These are phyloP conservation scores for Orchestia grillus DNA, from an alignment of 1,140 invertebrate genomes.

Conservation along the genomic window DNA sequence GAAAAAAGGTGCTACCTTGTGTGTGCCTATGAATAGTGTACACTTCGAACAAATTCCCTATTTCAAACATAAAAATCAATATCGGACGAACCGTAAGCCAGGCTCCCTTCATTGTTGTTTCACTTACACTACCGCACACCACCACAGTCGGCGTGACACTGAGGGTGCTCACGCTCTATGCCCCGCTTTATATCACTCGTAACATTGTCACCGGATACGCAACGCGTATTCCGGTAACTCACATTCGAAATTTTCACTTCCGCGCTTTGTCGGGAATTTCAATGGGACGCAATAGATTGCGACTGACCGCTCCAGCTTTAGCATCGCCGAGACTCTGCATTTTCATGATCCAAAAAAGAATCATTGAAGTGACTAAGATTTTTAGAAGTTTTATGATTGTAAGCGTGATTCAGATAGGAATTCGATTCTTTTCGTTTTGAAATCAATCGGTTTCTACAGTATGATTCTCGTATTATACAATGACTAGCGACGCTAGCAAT, in stretches of 20 bases:
- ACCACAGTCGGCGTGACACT: neutral
- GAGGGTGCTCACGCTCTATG: neutral
- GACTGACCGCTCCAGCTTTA: neutral
- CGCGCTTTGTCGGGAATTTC: neutral
- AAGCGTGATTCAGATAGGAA: no score
- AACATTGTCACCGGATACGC: neutral
- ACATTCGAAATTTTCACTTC: neutral
- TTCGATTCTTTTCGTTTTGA: no score
- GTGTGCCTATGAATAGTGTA: neutral
- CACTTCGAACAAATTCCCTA: no score
- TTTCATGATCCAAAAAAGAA: no score
- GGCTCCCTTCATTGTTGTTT: neutral
- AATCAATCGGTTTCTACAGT: no score
- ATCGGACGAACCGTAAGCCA: slow-evolving; percentile 8
- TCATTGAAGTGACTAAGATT: no score
- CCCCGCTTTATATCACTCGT: neutral
- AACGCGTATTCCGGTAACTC: neutral
- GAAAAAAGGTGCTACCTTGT: no score
- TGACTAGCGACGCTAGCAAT: no score
- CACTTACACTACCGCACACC: neutral
- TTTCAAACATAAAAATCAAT: neutral
- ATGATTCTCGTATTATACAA: no score
- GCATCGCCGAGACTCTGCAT: no score
- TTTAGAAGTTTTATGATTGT: no score
- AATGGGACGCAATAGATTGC: neutral